A percentile compares a stretch with the other conserved stretches of the same genome.
These are phyloP conservation scores for Urocitellus parryii DNA, from an alignment of 2,113 vertebrate species.

Conservation along the genomic window DNA sequence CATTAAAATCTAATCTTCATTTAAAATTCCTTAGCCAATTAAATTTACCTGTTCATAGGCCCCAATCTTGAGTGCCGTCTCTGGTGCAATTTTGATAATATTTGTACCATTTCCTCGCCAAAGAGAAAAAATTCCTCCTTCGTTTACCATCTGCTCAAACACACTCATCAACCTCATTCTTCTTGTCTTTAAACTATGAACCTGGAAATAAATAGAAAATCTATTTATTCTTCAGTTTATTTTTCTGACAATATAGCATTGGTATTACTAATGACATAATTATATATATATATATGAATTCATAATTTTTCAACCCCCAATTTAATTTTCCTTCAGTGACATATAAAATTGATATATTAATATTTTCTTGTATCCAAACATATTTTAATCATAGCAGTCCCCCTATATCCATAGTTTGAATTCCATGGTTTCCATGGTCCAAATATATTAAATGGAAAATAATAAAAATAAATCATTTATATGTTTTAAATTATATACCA, in stretches of 20 bases:
- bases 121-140: conserved; percentile 92
- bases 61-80: conserved; percentile 93
- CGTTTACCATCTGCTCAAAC: conserved; percentile 92
- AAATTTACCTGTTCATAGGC: conserved; percentile 93
- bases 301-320: neutral
- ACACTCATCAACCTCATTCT: conserved; percentile 88
- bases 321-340: conserved; percentile 9
- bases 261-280: conserved; percentile 13
- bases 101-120: conserved; percentile 96
- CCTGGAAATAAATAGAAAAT: conserved; percentile 84
- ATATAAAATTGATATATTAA: neutral
- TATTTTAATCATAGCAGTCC: neutral
- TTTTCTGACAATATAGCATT: neutral
- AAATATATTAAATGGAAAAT: neutral
- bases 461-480: neutral
- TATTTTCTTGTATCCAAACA: neutral
- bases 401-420: neutral
- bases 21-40: conserved; percentile 38
- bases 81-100: conserved; percentile 95
- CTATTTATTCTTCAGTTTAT: neutral
- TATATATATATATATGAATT: neutral
- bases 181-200: conserved; percentile 89
- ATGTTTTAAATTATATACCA: neutral
- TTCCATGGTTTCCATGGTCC: neutral
- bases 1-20: conserved; percentile 36